Conservation (phyloP, 2,888 invertebrate species). For the Nephrotoma appendiculata region DNA sequence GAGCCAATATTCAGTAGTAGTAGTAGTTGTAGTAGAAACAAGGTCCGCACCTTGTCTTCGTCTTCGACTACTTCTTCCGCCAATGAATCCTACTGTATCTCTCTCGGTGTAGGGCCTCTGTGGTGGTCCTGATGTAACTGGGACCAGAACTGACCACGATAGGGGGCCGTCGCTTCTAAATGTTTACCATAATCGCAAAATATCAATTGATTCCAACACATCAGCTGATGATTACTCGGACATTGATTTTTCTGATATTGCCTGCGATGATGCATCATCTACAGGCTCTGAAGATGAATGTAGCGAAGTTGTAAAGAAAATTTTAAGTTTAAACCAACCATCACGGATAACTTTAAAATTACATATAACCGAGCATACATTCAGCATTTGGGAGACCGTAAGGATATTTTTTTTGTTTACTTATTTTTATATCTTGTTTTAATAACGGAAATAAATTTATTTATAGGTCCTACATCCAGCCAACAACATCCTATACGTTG, state of each 20-base stretch:
- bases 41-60: constrained; percentile 29
- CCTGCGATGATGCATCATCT: constrained; percentile 22
- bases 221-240: constrained; percentile 29
- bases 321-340: constrained; percentile 50
- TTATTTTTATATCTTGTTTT: neutral
- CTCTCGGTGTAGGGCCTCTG: constrained; percentile 99
- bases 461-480: constrained; percentile 26
- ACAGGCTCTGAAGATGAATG: constrained; percentile 30
- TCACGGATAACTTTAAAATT: constrained; percentile 63
- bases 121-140: constrained; percentile 99
- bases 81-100: constrained; percentile 62
- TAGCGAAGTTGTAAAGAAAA: constrained; percentile 43
- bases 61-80: constrained; percentile 51
- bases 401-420: constrained; percentile 20
- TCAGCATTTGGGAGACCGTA: constrained; percentile 75
- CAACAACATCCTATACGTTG: constrained; percentile 70
- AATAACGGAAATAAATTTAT: neutral
- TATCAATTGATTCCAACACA: constrained; percentile 31
- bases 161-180: constrained; percentile 33
- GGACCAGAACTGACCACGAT: constrained; percentile 36
- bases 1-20: constrained; percentile 33
- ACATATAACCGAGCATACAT: constrained; percentile 60
- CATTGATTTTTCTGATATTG: constrained; percentile 22
- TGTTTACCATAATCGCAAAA: constrained; percentile 33
- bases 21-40: constrained; percentile 27